Percentiles rank a stretch among this genome's conserved stretches.
phyloP scores from a whole-genome alignment of 2,113 vertebrate species.

The Oxyruncus cristatus region DNA sequence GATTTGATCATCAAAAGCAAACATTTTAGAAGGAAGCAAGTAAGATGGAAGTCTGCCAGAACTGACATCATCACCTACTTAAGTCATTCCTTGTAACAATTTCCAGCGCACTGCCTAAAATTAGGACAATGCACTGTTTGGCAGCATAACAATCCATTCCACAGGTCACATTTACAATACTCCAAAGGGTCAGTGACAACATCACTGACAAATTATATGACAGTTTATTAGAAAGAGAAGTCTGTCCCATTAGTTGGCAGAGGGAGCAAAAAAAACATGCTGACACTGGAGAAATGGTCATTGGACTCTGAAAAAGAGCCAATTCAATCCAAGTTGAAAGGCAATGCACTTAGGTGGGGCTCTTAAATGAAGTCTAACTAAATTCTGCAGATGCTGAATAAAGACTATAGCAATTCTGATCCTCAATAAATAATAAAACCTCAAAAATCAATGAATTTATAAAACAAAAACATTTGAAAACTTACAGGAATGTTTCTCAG shows the following conservation, averaged over 20 bases:
- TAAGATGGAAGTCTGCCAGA: not conserved
- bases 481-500: not conserved
- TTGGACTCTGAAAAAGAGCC: not conserved
- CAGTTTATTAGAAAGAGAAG: not conserved
- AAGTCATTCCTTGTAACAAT: not conserved
- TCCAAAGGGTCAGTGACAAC: not conserved
- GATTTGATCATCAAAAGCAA: not conserved
- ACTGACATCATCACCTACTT: not conserved
- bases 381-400: not conserved
- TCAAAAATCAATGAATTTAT: not conserved
- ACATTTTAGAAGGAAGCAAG: accelerated
- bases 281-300: not conserved
- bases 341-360: not conserved
- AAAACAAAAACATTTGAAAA: not conserved
- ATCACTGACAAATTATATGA: not conserved
- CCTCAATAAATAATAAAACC: not conserved
- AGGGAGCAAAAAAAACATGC: not conserved
- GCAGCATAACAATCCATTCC: not conserved
- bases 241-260: not conserved
- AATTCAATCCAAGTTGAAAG: not conserved
- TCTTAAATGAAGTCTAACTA: not conserved
- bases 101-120: not conserved
- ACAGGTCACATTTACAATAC: not conserved
- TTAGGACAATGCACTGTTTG: not conserved
- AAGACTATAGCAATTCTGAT: not conserved